These are phyloP conservation scores for Gallinago nigripennis DNA, from an alignment of 2,797 vertebrate species.

Conservation along the genomic window DNA sequence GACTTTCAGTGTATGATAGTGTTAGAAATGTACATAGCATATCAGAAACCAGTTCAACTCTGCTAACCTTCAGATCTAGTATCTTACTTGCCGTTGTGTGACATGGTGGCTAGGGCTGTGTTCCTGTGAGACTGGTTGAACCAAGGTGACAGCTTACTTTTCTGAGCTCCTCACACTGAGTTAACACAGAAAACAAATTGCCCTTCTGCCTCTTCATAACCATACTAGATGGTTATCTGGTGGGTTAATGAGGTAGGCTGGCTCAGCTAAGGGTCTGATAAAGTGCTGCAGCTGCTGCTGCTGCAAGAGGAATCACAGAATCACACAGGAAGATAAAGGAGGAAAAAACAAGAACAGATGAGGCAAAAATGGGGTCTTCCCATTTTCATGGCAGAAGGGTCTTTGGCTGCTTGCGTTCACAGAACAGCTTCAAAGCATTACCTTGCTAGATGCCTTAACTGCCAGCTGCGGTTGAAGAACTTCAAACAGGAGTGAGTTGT, in stretches of 20 bases:
- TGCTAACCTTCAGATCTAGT: background rate
- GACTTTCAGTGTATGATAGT: background rate
- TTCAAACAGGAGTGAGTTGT: background rate
- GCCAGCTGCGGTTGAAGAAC: background rate
- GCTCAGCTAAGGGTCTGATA: background rate
- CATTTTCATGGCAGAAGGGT: background rate
- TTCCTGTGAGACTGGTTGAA: background rate
- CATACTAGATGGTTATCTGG: background rate
- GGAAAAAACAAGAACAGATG: background rate
- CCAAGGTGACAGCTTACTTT: background rate
- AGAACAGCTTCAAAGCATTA: background rate
- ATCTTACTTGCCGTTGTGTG: fast-evolving
- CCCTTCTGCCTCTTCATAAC: background rate
- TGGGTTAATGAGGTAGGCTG: background rate
- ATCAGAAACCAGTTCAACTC: background rate
- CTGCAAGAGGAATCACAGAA: background rate
- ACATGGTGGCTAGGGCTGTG: background rate
- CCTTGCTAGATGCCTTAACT: background rate
- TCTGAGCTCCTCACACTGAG: background rate
- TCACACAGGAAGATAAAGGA: background rate
- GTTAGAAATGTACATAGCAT: background rate
- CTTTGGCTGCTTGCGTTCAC: background rate
- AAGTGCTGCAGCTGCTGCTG: background rate
- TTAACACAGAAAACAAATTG: background rate
- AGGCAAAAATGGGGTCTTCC: background rate